These are phyloP conservation scores for Aleiodes sp. DNA, from an alignment of 1,140 invertebrate species.

Conservation along the genomic window DNA sequence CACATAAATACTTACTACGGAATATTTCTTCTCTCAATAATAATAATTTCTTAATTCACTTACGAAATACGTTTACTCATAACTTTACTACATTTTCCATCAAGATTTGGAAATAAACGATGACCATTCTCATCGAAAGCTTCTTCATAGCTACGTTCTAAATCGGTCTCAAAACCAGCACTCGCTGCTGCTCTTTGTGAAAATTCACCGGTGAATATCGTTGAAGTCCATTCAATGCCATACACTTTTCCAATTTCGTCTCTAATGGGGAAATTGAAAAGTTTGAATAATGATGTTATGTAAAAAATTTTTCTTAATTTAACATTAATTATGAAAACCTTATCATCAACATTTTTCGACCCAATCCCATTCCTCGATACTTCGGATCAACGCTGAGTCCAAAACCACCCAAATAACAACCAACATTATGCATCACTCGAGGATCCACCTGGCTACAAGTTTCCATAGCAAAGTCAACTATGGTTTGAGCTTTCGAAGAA, in stretches of 20 bases:
- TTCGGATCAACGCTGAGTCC: constrained; percentile 15
- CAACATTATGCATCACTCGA: background rate
- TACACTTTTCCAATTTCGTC: constrained; percentile 1
- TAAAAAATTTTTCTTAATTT: background rate
- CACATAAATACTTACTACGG: background rate
- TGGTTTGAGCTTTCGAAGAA: too few relatives aligned
- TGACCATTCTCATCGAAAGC: constrained; percentile 4
- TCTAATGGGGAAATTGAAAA: background rate
- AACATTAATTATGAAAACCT: background rate
- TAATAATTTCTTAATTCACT: background rate
- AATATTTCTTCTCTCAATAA: background rate
- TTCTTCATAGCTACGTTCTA: background rate
- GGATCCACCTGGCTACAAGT: background rate
- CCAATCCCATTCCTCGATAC: constrained; percentile 18
- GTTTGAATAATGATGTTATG: background rate
- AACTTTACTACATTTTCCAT: constrained; percentile 2
- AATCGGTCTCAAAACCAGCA: background rate
- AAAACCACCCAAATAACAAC: constrained; percentile 8
- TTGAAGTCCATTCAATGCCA: background rate
- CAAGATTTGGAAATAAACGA: background rate
- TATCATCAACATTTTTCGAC: background rate
- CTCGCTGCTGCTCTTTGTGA: background rate
- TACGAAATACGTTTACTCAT: background rate
- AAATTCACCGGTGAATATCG: constrained; percentile 4
- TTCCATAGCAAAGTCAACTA: background rate